Percentiles rank a stretch among this genome's conserved stretches.
These are phyloP conservation scores for Melierax canorus DNA, from an alignment of 2,113 vertebrate genomes.

Conservation along the genomic window DNA sequence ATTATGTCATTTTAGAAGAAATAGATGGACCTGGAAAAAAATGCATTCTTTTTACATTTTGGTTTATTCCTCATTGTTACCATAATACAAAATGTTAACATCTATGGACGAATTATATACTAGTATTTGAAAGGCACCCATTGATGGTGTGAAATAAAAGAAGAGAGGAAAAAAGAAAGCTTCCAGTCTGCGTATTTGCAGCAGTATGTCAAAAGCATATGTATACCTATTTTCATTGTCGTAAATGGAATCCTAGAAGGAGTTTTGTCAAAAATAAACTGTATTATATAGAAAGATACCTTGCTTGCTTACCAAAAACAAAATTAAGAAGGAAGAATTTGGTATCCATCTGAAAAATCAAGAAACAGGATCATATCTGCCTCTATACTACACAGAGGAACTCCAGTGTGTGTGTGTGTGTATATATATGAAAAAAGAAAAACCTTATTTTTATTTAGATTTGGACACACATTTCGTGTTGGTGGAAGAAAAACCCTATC, in stretches of 20 bases:
- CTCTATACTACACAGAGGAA: not conserved
- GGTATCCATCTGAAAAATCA: not conserved
- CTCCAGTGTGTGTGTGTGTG: not conserved
- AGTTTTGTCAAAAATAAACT: not conserved
- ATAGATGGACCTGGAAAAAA: not conserved
- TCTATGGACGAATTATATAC: rapidly evolving
- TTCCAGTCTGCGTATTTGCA: not conserved
- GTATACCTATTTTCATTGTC: not conserved
- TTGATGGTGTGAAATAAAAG: not conserved
- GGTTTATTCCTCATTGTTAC: not conserved
- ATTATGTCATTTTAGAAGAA: not conserved
- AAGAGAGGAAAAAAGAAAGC: rapidly evolving
- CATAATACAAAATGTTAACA: not conserved
- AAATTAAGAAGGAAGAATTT: not conserved
- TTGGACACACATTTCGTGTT: not conserved
- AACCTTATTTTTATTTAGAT: not conserved
- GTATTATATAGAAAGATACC: not conserved
- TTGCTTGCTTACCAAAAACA: not conserved
- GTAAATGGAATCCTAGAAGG: not conserved
- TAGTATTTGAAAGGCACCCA: not conserved
- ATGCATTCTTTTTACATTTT: not conserved
- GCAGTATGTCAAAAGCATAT: not conserved
- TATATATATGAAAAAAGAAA: not conserved
- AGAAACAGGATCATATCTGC: not conserved
- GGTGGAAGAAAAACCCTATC: not conserved